Evolutionary conservation across 1,140 invertebrate genomes (phyloP).

Genomic region (Temnothorax nylanderi): DNA sequence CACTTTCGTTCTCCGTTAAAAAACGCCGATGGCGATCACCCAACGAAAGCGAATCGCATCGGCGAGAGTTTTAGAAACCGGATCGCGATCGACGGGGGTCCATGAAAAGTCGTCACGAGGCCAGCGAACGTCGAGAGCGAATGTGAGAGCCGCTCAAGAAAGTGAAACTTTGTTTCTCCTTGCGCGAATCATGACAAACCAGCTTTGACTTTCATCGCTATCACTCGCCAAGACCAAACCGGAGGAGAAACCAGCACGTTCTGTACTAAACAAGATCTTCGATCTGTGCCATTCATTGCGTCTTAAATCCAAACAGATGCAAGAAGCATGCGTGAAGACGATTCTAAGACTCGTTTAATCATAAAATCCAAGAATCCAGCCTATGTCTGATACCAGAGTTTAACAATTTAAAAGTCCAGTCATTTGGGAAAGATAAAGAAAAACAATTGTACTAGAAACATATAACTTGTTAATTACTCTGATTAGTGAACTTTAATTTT

Average conservation of each 20-base stretch:
- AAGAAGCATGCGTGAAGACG: background rate
- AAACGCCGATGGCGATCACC: conserved; percentile 68
- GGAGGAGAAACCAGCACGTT: conserved; percentile 63
- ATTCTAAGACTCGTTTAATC: background rate
- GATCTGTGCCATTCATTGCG: background rate
- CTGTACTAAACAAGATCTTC: conserved; percentile 19
- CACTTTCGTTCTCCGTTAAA: conserved; percentile 75
- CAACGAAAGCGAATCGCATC: conserved; percentile 76
- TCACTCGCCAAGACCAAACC: conserved; percentile 48
- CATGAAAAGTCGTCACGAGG: conserved; percentile 73
- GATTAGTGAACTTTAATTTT: background rate
- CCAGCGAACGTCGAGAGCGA: conserved; percentile 69
- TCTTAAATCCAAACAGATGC: background rate
- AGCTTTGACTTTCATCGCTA: conserved; percentile 78
- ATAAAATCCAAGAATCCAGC: background rate
- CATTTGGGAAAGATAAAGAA: background rate
- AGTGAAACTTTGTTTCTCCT: conserved; percentile 79
- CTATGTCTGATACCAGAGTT: background rate
- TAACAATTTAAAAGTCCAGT: background rate
- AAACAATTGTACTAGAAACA: background rate
- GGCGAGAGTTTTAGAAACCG: conserved; percentile 80
- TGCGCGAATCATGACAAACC: conserved; percentile 69
- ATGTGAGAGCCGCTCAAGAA: conserved; percentile 79
- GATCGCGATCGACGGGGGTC: conserved; percentile 77
- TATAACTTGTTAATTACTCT: background rate